Conservation (phyloP, 2,113 vertebrate species). For the Procavia capensis region DNA sequence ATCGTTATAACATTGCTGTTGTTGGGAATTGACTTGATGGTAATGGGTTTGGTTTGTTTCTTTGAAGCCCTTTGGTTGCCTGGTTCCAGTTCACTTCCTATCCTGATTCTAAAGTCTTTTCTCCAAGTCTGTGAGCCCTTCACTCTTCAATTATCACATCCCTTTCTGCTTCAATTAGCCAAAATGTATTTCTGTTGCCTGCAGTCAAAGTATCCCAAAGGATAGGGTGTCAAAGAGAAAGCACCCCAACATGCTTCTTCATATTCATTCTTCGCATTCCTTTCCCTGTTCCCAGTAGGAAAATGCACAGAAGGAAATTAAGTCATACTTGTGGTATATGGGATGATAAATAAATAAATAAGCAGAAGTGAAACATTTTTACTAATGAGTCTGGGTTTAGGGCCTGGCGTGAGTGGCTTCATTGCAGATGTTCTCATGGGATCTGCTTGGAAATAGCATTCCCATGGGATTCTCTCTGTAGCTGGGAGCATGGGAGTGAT, state of each 20-base stretch:
- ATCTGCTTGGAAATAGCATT: constrained; percentile 84
- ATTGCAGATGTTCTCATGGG: constrained; percentile 89
- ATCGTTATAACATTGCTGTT: not conserved
- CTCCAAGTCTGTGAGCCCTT: not conserved
- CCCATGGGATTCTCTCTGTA: constrained; percentile 84
- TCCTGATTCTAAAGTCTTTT: constrained; percentile 5
- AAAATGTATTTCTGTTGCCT: not conserved
- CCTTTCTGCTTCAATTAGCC: constrained; percentile 15
- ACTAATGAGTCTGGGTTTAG: constrained; percentile 84
- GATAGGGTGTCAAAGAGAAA: not conserved
- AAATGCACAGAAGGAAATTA: constrained; percentile 50
- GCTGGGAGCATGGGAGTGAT: constrained; percentile 83
- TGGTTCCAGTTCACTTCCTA: not conserved
- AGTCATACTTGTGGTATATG: constrained; percentile 61
- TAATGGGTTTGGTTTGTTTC: too few relatives aligned
- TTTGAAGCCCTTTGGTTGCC: not conserved
- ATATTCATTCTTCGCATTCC: not conserved
- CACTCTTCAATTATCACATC: not conserved
- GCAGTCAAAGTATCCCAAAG: not conserved
- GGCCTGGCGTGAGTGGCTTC: constrained; percentile 86
- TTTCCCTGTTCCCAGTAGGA: constrained; percentile 54
- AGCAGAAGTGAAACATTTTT: constrained; percentile 80
- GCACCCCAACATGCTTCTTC: not conserved
- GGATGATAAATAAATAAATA: constrained; percentile 76
- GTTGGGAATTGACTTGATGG: too few relatives aligned